These are phyloP conservation scores for Acipenser ruthenus DNA, from an alignment of 2,797 vertebrate species.

Conservation along the genomic window DNA sequence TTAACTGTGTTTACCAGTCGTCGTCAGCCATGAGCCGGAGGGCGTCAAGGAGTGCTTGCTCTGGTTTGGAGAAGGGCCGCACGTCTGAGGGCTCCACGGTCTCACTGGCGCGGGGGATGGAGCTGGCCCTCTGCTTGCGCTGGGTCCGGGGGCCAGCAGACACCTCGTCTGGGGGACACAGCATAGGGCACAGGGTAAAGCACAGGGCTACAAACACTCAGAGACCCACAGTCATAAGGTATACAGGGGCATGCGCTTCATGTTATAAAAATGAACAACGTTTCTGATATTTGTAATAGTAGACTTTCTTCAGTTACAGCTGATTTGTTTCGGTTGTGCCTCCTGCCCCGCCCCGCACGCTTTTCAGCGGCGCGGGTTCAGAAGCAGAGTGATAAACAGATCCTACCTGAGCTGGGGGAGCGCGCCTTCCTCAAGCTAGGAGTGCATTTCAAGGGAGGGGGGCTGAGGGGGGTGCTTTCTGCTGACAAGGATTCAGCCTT, in stretches of 20 bases:
- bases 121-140: slow-evolving; percentile 51
- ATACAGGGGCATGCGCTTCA: slow-evolving; percentile 19
- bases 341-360: not conserved
- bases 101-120: slow-evolving; percentile 49
- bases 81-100: slow-evolving; percentile 56
- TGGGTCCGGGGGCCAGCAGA: slow-evolving; percentile 39
- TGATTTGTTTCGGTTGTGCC: not conserved
- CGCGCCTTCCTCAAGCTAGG: slow-evolving; percentile 58
- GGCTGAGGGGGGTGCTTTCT: slow-evolving; percentile 45
- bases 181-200: not conserved
- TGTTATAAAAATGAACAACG: no score
- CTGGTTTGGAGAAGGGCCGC: slow-evolving; percentile 72
- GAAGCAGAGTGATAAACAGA: slow-evolving; percentile 21
- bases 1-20: slow-evolving; percentile 65
- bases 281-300: not conserved
- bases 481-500: slow-evolving; percentile 35
- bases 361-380: not conserved
- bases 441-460: slow-evolving; percentile 53
- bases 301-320: slow-evolving; percentile 42
- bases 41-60: slow-evolving; percentile 65
- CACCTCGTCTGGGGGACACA: slow-evolving; percentile 51
- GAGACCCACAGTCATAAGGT: slow-evolving; percentile 10
- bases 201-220: not conserved
- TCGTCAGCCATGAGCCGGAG: slow-evolving; percentile 68
- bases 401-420: slow-evolving; percentile 66